Base-by-base conservation (phyloP, 37 sponge, comb jelly and placozoan species). In the Mnemiopsis leidyi region DNA sequence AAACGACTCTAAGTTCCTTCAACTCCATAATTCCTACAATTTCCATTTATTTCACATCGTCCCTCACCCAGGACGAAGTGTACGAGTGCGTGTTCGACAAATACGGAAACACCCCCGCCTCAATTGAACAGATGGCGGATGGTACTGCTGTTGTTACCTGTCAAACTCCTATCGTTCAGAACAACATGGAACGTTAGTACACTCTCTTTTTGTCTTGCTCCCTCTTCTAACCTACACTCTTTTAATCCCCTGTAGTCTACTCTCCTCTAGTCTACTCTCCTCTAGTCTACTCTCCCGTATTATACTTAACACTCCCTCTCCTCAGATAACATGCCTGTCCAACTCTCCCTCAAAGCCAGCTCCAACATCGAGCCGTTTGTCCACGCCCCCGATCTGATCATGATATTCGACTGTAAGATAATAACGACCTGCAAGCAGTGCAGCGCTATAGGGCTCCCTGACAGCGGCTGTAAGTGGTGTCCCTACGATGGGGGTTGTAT, bases 21-120 rank as follows among this genome's bases (percentile, higher is more conserved):
- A n/a, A n/a, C n/a, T n/a, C n/a, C n/a, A n/a, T n/a, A n/a, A n/a
- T n/a, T n/a, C n/a, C n/a, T n/a, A n/a, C n/a, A n/a, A n/a, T n/a
- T n/a, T n/a, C n/a, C n/a, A n/a, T n/a, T n/a, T n/a, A n/a, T n/a
- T n/a, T n/a, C n/a, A n/a, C n/a, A n/a, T n/a, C n/a, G n/a, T n/a
- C n/a, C n/a, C n/a, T n/a, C n/a, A n/a, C n/a, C n/a, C 23, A 24
- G 76, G 76, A 34, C 34, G 61, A 67, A 32, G 68, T 90, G 92
- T 71, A 92, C 76, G 92, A 95, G 95, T 68, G 68, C 28, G 38
- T 83, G 76, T 68, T 30, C 38, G 69, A 90, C 92, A 75, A 26
- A 79, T 92, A 93, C 92, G 92, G 69, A 33, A 73, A 93, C 7
- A 36, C 83, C 29, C 24, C 32, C 77, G 69, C 82, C 32, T 34